Evolutionary conservation across 2,888 invertebrate genomes (phyloP), one percentile per base, ranked within the genome.

Genomic region (Hartigia nigra): DNA sequence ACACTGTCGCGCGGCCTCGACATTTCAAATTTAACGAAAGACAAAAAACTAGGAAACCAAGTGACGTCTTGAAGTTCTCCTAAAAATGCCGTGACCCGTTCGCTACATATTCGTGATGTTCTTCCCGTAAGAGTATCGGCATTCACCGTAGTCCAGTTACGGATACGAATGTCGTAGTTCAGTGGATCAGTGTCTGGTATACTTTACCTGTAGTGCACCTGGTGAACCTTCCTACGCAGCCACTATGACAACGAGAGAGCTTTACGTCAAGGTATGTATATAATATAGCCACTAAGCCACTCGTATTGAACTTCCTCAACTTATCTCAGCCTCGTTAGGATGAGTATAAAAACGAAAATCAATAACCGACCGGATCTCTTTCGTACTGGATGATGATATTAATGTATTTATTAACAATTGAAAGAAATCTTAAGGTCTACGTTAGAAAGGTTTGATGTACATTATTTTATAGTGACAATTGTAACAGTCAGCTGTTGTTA

Each of bases 241-340:
- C 82, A 78, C 81, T 80, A 91, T 91, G 91, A 91, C 91, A 83
- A 91, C 91, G 80, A 89, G 87, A 86, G 91, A 91, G 82, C 89
- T 91, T 70, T 91, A 91, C 86, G 90, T 88, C 76, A 91, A 91
- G 91, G 91, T 91, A 89, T 79, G 78, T 70, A 32, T 23, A 31
- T 31, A 55, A 23, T 55, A 23, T 55, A n/a, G 55, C 9, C 9
- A 23, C n/a, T 55, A 55, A 55, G 9, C 55, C 55, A 55, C 55
- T 55, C 14, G 55, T 55, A 55, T 23, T 55, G 55, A 55, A 55
- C 55, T 55, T 23, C 55, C 23, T 23, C 23, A 14, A 55, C 55
- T 55, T 23, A 55, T 55, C 55, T 55, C 55, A 55, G 55, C 55
- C 9, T 23, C 14, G 55, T 55, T 55, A 55, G 39, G 39, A 55